Evolutionary conservation across 2,797 vertebrate species (phyloP).

Genomic region (Anisognathus igniventris): DNA sequence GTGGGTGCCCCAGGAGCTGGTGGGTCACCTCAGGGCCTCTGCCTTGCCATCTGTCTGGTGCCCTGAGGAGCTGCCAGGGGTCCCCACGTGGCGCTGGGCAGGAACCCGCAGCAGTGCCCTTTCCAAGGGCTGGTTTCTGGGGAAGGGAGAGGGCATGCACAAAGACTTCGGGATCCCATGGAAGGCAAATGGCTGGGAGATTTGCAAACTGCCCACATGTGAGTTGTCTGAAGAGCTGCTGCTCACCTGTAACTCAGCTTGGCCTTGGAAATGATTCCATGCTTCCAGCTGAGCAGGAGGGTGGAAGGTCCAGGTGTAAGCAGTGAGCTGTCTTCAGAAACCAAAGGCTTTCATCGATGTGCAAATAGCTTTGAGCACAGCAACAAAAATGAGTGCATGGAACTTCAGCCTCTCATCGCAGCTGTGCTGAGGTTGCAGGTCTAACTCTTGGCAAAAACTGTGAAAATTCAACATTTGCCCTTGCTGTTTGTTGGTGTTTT

Average conservation of each 20-base stretch:
- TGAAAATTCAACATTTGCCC: background rate
- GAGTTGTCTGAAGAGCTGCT: background rate
- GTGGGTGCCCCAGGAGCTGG: background rate
- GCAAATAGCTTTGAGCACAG: background rate
- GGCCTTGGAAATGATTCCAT: background rate
- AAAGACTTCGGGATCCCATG: rapidly evolving
- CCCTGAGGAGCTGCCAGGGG: background rate
- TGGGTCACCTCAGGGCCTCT: background rate
- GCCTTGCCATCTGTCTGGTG: background rate
- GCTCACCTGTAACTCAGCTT: background rate
- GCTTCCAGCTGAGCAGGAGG: background rate
- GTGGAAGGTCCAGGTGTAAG: background rate
- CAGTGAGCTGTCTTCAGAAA: background rate
- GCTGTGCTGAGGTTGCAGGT: background rate
- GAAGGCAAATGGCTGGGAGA: background rate
- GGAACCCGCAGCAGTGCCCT: background rate
- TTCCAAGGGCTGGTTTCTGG: background rate
- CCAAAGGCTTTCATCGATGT: background rate
- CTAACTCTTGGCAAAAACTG: background rate
- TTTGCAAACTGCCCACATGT: background rate
- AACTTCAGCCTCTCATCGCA: background rate
- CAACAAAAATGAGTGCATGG: background rate
- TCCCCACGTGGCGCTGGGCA: rapidly evolving
- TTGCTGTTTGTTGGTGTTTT: background rate
- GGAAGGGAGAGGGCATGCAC: background rate